These are phyloP conservation scores for Scatophagus argus DNA, from an alignment of 2,113 vertebrate species.

Conservation along the genomic window DNA sequence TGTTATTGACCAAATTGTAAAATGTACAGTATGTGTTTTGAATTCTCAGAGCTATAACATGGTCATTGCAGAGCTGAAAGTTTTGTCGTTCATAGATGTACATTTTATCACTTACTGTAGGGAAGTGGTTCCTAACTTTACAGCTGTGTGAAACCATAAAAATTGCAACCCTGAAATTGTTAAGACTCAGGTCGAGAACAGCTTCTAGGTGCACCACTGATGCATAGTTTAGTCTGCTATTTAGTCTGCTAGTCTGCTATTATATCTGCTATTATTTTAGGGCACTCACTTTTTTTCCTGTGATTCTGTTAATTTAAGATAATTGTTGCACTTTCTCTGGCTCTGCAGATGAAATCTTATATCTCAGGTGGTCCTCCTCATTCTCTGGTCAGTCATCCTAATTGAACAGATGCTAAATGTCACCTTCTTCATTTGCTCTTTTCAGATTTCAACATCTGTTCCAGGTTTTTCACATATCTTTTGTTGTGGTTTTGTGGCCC, in stretches of 20 bases:
- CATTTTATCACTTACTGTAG: neutral
- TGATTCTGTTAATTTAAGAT: neutral
- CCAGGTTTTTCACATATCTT: neutral
- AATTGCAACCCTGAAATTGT: neutral
- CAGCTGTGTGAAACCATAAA: neutral
- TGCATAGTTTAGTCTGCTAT: neutral
- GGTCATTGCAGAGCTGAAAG: no score
- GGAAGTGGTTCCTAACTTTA: neutral
- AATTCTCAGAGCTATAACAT: no score
- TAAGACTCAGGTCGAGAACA: neutral
- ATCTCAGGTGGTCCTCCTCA: neutral
- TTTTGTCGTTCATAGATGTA: neutral
- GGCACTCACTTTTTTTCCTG: neutral
- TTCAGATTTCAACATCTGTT: conserved; percentile 4
- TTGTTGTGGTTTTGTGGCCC: neutral
- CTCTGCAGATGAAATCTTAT: neutral
- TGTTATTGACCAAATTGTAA: neutral
- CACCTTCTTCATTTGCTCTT: conserved; percentile 4
- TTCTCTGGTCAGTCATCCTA: neutral
- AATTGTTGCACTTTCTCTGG: neutral
- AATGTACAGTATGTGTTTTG: no score
- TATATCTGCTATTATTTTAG: neutral
- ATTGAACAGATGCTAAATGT: conserved; percentile 1
- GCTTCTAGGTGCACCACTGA: neutral
- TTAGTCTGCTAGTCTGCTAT: neutral